A percentile compares a stretch with the other conserved stretches of the same genome.
phyloP scores from a whole-genome alignment of 2,888 invertebrate genomes.

The Lepidocyrtoides sp. region DNA sequence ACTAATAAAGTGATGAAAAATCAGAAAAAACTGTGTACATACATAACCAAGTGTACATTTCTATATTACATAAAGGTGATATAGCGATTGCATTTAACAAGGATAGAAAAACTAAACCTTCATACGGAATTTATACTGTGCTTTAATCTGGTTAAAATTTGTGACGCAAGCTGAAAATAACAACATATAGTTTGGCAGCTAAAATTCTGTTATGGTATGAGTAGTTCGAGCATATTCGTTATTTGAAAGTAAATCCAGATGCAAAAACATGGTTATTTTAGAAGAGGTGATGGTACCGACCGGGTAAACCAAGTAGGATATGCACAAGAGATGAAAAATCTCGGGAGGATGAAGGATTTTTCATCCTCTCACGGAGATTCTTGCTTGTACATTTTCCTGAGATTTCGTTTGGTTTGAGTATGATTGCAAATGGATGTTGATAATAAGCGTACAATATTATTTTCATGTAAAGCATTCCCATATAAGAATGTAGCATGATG shows the following conservation, averaged over 20 bases:
- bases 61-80: too few species aligned
- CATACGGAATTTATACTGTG: too few species aligned
- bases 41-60: neutral
- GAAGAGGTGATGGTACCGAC: constrained; percentile 18
- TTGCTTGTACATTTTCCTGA: neutral
- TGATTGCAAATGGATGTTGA: too few species aligned
- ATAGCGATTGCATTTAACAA: too few species aligned
- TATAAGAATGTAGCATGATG: neutral
- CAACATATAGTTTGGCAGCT: too few species aligned
- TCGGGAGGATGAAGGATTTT: constrained; percentile 61
- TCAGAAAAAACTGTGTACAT: neutral
- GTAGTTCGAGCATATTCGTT: neutral
- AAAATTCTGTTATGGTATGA: neutral
- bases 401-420: neutral
- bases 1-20: too few species aligned
- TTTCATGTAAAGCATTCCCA: neutral
- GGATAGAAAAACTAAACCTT: too few species aligned
- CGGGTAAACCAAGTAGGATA: constrained; percentile 40
- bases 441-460: neutral
- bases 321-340: constrained; percentile 45
- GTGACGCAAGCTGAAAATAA: too few species aligned
- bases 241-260: constrained; percentile 54
- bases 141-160: too few species aligned
- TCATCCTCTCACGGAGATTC: constrained; percentile 50
- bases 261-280: constrained; percentile 16